Percentiles rank a stretch among this genome's conserved stretches.
Conservation (phyloP, 2,797 vertebrate species). For the Halcyon leucocephala region DNA sequence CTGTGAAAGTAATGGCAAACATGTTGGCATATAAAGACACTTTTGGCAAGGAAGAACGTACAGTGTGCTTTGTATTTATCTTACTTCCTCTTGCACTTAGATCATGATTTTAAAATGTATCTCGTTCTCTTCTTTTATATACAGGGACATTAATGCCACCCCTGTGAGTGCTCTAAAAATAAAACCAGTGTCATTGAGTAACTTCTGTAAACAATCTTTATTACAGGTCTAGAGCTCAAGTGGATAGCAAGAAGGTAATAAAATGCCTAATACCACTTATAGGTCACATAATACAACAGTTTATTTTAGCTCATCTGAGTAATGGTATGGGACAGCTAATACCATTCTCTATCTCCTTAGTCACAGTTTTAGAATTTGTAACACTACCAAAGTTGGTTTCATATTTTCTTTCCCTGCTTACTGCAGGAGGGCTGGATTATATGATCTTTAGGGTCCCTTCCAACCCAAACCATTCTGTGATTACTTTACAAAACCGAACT, state of each 20-base stretch:
- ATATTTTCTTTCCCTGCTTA: not conserved
- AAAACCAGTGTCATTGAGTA: conserved; percentile 43
- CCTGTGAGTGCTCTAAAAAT: conserved; percentile 44
- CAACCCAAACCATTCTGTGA: not conserved
- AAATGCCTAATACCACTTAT: conserved; percentile 64
- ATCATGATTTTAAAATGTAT: conserved; percentile 37
- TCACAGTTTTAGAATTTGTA: conserved; percentile 18
- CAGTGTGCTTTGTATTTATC: conserved; percentile 8
- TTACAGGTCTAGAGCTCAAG: conserved; percentile 55
- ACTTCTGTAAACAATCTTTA: conserved; percentile 61
- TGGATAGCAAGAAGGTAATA: conserved; percentile 63
- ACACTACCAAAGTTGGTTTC: not conserved
- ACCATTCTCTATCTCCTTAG: conserved; percentile 12
- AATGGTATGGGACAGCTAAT: conserved; percentile 54
- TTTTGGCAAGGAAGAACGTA: conserved; percentile 28
- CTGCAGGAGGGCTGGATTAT: not conserved
- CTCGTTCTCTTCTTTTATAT: conserved; percentile 45
- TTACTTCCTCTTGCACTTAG: conserved; percentile 12
- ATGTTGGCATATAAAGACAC: conserved; percentile 35
- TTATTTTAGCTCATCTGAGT: conserved; percentile 66
- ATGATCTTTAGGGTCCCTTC: not conserved
- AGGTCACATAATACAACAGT: conserved; percentile 53
- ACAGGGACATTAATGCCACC: conserved; percentile 18
- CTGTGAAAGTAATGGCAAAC: conserved; percentile 44
- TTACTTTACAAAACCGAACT: not conserved